These are phyloP conservation scores for Mycteria americana DNA, from an alignment of 2,797 vertebrate species.

Conservation along the genomic window DNA sequence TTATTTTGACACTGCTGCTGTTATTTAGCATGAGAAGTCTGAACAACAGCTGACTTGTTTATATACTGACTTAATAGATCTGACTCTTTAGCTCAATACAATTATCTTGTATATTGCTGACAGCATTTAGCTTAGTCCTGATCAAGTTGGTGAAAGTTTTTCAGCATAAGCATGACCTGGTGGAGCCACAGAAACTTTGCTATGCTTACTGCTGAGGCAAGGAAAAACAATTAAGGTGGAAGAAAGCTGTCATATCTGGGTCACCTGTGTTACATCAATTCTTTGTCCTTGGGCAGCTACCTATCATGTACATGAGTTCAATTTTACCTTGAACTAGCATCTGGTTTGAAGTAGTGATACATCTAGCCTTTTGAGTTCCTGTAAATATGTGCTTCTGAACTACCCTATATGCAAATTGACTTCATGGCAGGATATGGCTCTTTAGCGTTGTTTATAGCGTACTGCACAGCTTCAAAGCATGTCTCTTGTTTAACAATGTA, in stretches of 20 bases:
- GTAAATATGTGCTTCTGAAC: neutral
- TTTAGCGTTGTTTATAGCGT: neutral
- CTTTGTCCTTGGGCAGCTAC: neutral
- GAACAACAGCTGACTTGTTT: neutral
- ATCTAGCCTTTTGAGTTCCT: neutral
- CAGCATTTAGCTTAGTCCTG: neutral
- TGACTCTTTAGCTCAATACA: neutral
- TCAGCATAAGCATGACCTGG: neutral
- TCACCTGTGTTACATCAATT: neutral
- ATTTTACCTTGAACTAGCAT: neutral
- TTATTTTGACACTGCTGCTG: neutral
- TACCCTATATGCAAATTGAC: neutral
- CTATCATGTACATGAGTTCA: neutral
- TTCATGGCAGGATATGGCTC: neutral
- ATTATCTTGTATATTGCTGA: neutral
- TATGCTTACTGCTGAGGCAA: neutral
- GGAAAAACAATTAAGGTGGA: neutral
- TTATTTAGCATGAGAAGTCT: neutral
- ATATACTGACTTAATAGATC: neutral
- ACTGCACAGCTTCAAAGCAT: neutral
- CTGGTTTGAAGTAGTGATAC: neutral
- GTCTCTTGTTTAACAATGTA: neutral
- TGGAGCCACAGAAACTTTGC: neutral
- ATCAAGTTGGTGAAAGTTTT: neutral
- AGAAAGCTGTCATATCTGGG: neutral